These are phyloP conservation scores for Oceanodroma leucorhoa DNA, from an alignment of 2,797 vertebrate species.

Conservation along the genomic window DNA sequence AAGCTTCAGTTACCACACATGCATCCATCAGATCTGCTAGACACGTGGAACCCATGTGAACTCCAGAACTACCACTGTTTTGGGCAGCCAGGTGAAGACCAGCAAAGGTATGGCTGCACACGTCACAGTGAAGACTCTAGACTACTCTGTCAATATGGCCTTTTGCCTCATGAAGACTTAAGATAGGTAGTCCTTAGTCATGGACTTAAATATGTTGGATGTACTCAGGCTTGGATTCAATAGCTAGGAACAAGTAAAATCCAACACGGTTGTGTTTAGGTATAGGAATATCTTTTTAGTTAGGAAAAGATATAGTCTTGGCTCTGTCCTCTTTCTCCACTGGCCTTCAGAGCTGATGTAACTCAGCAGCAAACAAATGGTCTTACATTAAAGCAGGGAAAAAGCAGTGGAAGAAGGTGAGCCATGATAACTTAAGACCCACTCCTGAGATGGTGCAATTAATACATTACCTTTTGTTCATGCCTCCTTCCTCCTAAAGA, in stretches of 20 bases:
- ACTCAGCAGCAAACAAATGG: neutral
- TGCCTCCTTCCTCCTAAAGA: neutral
- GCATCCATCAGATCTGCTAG: neutral
- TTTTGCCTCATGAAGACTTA: neutral
- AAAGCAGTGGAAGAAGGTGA: neutral
- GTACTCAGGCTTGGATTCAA: neutral
- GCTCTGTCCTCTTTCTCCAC: neutral
- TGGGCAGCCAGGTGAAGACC: neutral
- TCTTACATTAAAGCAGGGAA: neutral
- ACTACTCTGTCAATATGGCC: rapidly evolving
- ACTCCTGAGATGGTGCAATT: neutral
- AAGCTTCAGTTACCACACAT: neutral
- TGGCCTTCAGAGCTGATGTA: neutral
- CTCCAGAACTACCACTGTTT: neutral
- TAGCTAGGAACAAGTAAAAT: neutral
- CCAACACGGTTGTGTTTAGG: rapidly evolving
- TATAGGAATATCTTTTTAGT: neutral
- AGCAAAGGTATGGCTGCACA: neutral
- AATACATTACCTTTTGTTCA: neutral
- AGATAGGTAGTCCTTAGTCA: neutral
- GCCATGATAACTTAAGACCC: neutral
- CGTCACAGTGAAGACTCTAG: neutral
- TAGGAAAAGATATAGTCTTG: neutral
- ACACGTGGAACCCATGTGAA: rapidly evolving
- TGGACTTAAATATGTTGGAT: neutral